Base-by-base conservation (phyloP, 2,797 vertebrate species). In the Takifugu ocellatus region DNA sequence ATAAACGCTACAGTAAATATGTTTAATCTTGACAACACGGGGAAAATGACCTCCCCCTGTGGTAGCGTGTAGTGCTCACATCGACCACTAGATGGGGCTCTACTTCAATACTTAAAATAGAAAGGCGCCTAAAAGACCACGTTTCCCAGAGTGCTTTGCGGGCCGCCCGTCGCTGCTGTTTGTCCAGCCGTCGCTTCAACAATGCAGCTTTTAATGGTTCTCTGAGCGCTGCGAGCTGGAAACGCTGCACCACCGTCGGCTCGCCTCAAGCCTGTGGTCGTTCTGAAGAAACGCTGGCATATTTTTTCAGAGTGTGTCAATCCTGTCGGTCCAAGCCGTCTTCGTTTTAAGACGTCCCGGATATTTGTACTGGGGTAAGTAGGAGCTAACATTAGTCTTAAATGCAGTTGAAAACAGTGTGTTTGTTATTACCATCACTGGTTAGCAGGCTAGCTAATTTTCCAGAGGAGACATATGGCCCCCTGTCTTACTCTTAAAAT, bases 141-240 rank as follows among this genome's bases (percentile, higher is more conserved):
- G 51, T 77, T 80, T 86, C 89, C 88, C 89, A 85, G 25, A 73
- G 78, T 86, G 73, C 87, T 25, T 66, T 57, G 81, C 81, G 51
- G 72, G 59, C 55, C 47, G 53, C 72, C 58, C 0, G 68, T 86
- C 76, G 63, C 53, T 60, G 76, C 77, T 74, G 79, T 84, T 85
- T 78, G 82, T 84, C 65, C 84, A 63, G 79, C 78, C 75, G 69
- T 82, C 67, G 58, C 76, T 84, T 60, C 78, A 85, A 87, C 87
- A 83, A 87, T 90, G 87, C 87, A 87, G 86, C 72, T 84, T 84
- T 87, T 88, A 87, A 87, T 86, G 85, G 80, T 60, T 77, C 84
- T 65, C 72, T 68, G 71, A 84, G 66, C 63, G 57, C 54, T 44
- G 68, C 56, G 63, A 65, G 7, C 50, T 15, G 51, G 42, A 63